A percentile compares a stretch with the other conserved stretches of the same genome.
Evolutionary conservation across 2,113 vertebrate species (phyloP).

Genomic region (Loxodonta africana): DNA sequence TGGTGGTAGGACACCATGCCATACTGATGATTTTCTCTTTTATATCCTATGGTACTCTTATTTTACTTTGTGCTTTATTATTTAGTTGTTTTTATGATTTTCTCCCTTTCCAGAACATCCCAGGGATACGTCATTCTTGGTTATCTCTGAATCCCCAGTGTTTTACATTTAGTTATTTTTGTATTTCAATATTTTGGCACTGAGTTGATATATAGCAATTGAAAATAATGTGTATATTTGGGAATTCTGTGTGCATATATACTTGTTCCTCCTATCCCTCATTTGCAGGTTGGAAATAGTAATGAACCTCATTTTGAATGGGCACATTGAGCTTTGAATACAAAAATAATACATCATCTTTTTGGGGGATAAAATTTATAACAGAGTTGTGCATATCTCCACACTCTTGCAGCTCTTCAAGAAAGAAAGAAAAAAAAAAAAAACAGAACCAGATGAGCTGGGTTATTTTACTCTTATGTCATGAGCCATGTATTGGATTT

Average conservation of each 20-base stretch:
- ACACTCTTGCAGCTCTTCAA: neutral
- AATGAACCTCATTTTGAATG: constrained; percentile 56
- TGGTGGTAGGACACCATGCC: rapidly evolving
- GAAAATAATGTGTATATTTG: neutral
- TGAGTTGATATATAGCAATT: neutral
- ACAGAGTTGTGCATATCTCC: neutral
- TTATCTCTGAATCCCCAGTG: neutral
- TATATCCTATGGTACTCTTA: neutral
- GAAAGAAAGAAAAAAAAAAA: neutral
- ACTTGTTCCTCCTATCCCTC: neutral
- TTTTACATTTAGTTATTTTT: neutral
- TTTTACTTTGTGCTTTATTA: neutral
- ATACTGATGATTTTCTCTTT: neutral
- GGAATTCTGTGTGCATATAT: neutral
- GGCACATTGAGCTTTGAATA: constrained; percentile 17
- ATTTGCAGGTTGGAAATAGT: neutral
- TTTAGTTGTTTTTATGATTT: neutral
- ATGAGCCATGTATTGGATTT: neutral
- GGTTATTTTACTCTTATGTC: constrained; percentile 31
- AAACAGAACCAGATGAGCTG: neutral
- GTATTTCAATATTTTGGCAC: neutral
- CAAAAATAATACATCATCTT: neutral
- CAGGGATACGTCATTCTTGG: neutral
- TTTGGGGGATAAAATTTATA: neutral
- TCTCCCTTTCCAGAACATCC: neutral